Evolutionary conservation across 2,797 vertebrate genomes (phyloP), one percentile per base, ranked within the genome.

Genomic region (Mus minutoides): DNA sequence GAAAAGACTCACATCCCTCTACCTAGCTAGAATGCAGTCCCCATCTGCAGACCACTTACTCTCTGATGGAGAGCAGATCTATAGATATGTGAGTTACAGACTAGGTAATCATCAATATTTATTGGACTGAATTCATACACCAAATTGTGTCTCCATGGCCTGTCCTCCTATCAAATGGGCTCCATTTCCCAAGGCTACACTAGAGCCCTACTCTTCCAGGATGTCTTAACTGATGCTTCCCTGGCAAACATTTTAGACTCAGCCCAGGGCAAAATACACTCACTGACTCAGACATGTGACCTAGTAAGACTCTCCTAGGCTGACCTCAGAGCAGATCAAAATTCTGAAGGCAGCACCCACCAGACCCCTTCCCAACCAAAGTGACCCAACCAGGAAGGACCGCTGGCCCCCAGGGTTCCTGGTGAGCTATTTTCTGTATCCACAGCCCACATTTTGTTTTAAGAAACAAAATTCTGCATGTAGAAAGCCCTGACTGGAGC

Each of bases 401-500:
- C 14, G 17, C 26, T 77, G 19, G 31, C 21, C 2, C 43, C 31
- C 12, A 97, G 95, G 67, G 95, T 98, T 97, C 97, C 97, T n/a
- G 34, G 64, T 84, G 95, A 98, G 94, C 97, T 94, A 98, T 97
- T 89, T 97, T 52, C 84, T n/a, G 90, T 69, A 97, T 52, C 83
- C 97, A 80, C 6, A 95, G 96, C 93, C 96, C 97, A 95, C 96
- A 98, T 98, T 98, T 98, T 96, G 97, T 96, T 98, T 98, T 97
- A 97, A 98, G 97, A 96, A 98, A 97, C 96, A 98, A 89, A 89
- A 29, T 97, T 98, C 98, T 97, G 98, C 95, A 96, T 96, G 96
- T 93, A 98, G 98, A 98, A 98, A 98, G 97, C 97, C 87, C 96
- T 98, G 98, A 98, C 98, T 96, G 96, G 97, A 98, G 98, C 98